Base-by-base conservation (phyloP, 2,797 vertebrate species). In the Prunella strophiata region DNA sequence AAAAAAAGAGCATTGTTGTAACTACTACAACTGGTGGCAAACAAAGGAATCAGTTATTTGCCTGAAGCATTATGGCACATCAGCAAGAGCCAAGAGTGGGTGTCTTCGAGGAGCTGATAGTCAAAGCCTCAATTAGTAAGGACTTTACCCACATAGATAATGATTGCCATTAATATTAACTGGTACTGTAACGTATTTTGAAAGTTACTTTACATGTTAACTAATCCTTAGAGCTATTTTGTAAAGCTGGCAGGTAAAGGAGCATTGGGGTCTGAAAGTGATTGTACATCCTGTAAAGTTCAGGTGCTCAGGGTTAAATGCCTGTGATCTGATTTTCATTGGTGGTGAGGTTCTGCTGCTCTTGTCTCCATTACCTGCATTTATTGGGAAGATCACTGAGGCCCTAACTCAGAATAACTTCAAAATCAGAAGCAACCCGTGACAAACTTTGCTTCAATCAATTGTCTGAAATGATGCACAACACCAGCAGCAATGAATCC, bases 21-120 rank as follows among this genome's bases (percentile, higher is more conserved):
- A 75, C 45, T 66, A 47, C 68, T 85, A 51, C 58, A 75, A 68
- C 38, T 84, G 70, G 63, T 79, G 59, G 76, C 65, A 86, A 84
- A 94, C 88, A 92, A 96, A 93, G 87, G 87, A 54, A 68, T 72
- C 93, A 66, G 83, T 94, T 92, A 86, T 72, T 94, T 58, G 87
- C 93, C 76, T 62, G 55, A 54, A 88, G 89, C 89, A 51, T 80
- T 86, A n/a, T 51, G 65, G 88, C 68, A 77, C 61, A 36, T 88
- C 79, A 80, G 57, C 79, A 74, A 75, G 82, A 95, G 85, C 54
- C 36, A 54, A 80, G 85, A 90, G 94, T 90, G 76, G 70, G 85
- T 89, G 91, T 90, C 65, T 92, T 84, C 73, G 89, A 81, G 84
- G 74, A 88, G 66, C 79, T 30, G 29, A 81, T 83, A 68, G 51